These are phyloP conservation scores for Leptinotarsa undecemlineata DNA, from an alignment of 1,140 invertebrate species.

Conservation along the genomic window DNA sequence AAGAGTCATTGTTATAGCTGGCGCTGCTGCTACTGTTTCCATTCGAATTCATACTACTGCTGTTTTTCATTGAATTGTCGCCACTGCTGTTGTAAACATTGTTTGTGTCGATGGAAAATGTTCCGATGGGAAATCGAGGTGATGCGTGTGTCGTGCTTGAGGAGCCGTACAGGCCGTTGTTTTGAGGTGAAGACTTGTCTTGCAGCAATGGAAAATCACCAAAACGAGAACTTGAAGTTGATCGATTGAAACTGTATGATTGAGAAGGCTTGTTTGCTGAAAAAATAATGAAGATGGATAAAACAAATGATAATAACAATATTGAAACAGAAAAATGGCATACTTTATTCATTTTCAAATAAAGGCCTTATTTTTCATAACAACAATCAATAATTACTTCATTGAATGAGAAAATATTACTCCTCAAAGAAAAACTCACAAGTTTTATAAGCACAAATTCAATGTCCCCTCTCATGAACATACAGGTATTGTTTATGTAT, in stretches of 20 bases:
- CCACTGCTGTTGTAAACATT: conserved; percentile 46
- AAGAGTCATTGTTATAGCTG: conserved; percentile 58
- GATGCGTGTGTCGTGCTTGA: conserved; percentile 55
- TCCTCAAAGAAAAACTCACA: too few relatives aligned
- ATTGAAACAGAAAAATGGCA: too few relatives aligned
- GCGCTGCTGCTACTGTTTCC: conserved; percentile 55
- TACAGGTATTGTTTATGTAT: too few relatives aligned
- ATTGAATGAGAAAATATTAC: too few relatives aligned
- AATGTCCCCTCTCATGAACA: too few relatives aligned
- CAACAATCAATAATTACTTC: too few relatives aligned
- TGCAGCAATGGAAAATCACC: conserved; percentile 52
- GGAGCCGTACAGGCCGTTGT: conserved; percentile 51
- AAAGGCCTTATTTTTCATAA: too few relatives aligned
- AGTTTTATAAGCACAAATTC: too few relatives aligned
- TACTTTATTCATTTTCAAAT: too few relatives aligned
- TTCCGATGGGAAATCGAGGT: conserved; percentile 61
- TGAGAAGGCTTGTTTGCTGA: conserved; percentile 55
- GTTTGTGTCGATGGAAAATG: conserved; percentile 57
- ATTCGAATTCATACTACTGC: conserved; percentile 46
- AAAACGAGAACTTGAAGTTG: conserved; percentile 51
- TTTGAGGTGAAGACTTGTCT: conserved; percentile 45
- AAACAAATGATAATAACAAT: neutral
- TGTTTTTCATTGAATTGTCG: conserved; percentile 40
- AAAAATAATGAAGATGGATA: conserved; percentile 16
- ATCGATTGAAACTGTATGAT: conserved; percentile 54